Evolutionary conservation across 1,140 invertebrate genomes (phyloP).

Genomic region (Cyclina sinensis): DNA sequence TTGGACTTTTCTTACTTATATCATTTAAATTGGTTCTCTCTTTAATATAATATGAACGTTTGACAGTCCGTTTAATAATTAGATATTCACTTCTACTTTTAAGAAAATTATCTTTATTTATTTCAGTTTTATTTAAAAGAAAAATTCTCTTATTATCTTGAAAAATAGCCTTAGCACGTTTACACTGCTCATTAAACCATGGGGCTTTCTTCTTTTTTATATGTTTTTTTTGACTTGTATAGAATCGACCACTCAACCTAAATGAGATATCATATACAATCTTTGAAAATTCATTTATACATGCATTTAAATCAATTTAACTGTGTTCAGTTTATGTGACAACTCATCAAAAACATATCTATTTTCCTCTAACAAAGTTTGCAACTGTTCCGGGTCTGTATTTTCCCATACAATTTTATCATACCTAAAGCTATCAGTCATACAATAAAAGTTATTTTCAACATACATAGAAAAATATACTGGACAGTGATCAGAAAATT

Average conservation of each 20-base stretch:
- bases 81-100: background rate
- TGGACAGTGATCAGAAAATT: conserved; percentile 43
- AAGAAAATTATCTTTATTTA: background rate
- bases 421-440: background rate
- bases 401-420: conserved; percentile 7
- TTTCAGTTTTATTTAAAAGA: background rate
- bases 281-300: conserved; percentile 10
- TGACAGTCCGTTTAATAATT: background rate
- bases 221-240: background rate
- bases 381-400: background rate
- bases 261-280: background rate
- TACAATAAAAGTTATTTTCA: conserved; percentile 1
- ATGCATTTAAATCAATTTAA: background rate
- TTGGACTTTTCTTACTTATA: no score
- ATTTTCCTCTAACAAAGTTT: background rate
- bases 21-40: background rate
- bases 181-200: no score
- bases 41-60: background rate
- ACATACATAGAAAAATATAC: background rate
- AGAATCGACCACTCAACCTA: background rate
- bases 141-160: background rate
- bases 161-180: background rate
- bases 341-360: background rate
- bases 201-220: background rate
- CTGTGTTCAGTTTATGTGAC: background rate